Base-by-base conservation (phyloP, 92 coral and sea anemone genomes). In the Paramuricea clavata region DNA sequence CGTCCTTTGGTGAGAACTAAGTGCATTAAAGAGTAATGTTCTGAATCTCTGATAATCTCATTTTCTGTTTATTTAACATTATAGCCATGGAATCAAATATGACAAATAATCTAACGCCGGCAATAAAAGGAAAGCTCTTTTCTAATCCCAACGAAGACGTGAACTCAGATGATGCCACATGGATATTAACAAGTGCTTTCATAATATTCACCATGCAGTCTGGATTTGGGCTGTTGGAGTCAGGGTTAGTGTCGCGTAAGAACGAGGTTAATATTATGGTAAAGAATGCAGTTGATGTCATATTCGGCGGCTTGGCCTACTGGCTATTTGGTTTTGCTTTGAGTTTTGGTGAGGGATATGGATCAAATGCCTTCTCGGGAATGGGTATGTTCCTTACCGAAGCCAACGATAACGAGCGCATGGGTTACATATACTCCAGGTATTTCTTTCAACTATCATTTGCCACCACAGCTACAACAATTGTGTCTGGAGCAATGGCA, bases 211-310 rank as follows among this genome's bases (percentile, higher is more conserved):
- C 94, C 22, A 92, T 92, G 94, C 94, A 92, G 17, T 92, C 94
- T 19, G 94, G 94, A 6, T 92, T 92, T 77, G 94, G 94, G 12
- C 90, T 92, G 8, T 81, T 92, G 54, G 94, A 92, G 42, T 92
- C 94, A 31, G 94, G 98, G 33, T 52, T 52, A 92, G 93, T 90
- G 23, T 90, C 93, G 19, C 83, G 88, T 42, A 90, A 90, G 71
- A 89, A 90, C 60, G 92, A 89, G 81, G 93, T 90, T 12, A 93
- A 93, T 52, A 93, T 93, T 5, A 93, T 93, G 95, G 92, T 93
- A 2, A 93, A 93, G 84, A 93, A 93, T 68, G 90, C 89, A 0
- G 91, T 93, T 2, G 95, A 93, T 57, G 95, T 93, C 21, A 93
- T 93, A 12, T 93, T 90, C 49, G 95, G 95, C 31, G 95, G 95